Base-by-base conservation (phyloP, 2,888 invertebrate genomes). In the Parnassius orleans region DNA sequence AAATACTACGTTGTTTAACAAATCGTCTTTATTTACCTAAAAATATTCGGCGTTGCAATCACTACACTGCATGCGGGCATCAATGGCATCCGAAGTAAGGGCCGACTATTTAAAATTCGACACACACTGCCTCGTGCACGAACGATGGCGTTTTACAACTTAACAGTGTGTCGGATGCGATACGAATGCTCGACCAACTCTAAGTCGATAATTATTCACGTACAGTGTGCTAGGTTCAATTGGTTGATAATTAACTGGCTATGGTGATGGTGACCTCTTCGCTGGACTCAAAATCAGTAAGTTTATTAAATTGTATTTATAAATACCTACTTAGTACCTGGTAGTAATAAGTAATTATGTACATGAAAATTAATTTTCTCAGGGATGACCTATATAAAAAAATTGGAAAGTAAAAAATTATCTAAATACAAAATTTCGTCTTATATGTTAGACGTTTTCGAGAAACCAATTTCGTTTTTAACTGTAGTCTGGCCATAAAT, bases 131-230 rank as follows among this genome's bases (percentile, higher is more conserved):
- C 52, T 11, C 19, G 60, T 19, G 60, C 63, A 53, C 55, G 60
- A 33, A 60, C 60, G 57, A 48, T 44, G 53, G 41, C 60, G 57
- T 64, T 64, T 64, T 64, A 64, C 63, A 60, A 64, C 56, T 53
- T 64, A 60, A 64, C 57, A 56, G 44, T 57, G 63, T 64, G 60
- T 60, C 63, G 42, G 57, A 64, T 52, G 69, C 70, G 71, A 67
- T 58, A 65, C 65, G 69, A 66, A 68, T 65, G 64, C 66, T 67
- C 67, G 64, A 66, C 67, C 66, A 67, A 68, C 65, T 67, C 64
- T 56, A 63, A 74, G 72, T 72, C 73, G 69, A 70, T 73, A 71
- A 72, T 74, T 73, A 65, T 61, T 65, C 47, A 48, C 12, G 43
- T 57, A 51, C 57, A 41, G 41, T 15, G 52, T 48, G 44, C 42